A percentile compares a stretch with the other conserved stretches of the same genome.
Evolutionary conservation across 1,140 invertebrate species (phyloP).

Genomic region (Apis florea): DNA sequence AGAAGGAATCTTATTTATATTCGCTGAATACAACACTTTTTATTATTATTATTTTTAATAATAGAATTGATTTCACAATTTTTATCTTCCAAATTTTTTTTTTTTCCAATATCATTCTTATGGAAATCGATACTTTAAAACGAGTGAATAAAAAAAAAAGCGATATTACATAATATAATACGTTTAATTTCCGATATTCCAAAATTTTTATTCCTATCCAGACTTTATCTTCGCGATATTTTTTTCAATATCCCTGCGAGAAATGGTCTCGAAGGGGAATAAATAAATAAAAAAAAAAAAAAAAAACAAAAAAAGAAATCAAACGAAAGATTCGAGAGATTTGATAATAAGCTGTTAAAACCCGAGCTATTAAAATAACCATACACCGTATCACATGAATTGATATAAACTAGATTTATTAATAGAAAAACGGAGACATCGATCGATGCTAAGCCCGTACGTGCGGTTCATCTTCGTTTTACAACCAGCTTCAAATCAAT

Average conservation of each 20-base stretch:
- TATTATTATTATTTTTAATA: too few species aligned
- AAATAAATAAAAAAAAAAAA: too few species aligned
- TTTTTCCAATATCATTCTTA: too few species aligned
- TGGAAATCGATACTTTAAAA: too few species aligned
- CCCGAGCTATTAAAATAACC: slow-evolving; percentile 5
- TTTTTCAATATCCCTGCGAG: too few species aligned
- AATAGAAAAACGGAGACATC: slow-evolving; percentile 38
- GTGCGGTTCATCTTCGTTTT: background rate
- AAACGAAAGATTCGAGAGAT: too few species aligned
- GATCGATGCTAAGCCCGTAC: slow-evolving; percentile 22
- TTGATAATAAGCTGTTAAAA: too few species aligned
- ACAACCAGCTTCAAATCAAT: background rate
- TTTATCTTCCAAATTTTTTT: too few species aligned
- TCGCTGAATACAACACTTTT: too few species aligned
- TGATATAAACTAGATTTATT: slow-evolving; percentile 37
- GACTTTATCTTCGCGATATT: background rate
- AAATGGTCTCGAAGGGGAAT: background rate
- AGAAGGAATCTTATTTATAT: too few species aligned
- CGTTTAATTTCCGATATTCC: background rate
- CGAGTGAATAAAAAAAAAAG: background rate
- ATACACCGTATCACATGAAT: slow-evolving; percentile 12
- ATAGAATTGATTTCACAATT: too few species aligned
- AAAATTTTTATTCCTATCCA: background rate
- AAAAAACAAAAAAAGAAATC: background rate
- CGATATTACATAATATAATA: too few species aligned